Evolutionary conservation across 35 echinoderm and acorn worm genomes (phyloP).

Genomic region (Apostichopus californicus): DNA sequence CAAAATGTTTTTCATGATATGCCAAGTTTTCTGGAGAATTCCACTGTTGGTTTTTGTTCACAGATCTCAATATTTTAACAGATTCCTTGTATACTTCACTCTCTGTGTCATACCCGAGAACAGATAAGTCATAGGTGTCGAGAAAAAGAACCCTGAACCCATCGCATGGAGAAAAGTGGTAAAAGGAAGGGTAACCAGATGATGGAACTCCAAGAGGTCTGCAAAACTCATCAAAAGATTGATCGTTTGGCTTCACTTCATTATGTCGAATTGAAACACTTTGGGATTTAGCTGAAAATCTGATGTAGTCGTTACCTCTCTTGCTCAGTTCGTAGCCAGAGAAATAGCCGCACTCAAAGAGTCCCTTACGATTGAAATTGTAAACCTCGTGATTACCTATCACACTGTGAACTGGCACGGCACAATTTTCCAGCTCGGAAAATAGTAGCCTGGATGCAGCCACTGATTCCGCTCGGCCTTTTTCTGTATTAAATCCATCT

Average conservation of each 20-base stretch:
- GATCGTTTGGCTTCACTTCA: neutral
- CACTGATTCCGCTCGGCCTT: conserved; percentile 52
- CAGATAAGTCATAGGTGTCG: conserved; percentile 58
- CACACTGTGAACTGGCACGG: conserved; percentile 64
- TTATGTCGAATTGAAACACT: neutral
- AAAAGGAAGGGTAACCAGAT: conserved; percentile 53
- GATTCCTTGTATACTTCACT: conserved; percentile 29
- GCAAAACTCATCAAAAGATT: neutral
- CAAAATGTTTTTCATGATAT: conserved; percentile 26
- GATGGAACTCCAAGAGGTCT: neutral
- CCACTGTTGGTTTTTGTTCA: conserved; percentile 53
- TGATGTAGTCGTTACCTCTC: neutral
- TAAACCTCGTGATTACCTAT: conserved; percentile 94
- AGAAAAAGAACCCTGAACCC: conserved; percentile 67
- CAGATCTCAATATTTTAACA: conserved; percentile 22
- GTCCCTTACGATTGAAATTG: conserved; percentile 75
- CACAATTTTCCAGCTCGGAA: conserved; percentile 57
- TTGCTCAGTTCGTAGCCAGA: conserved; percentile 37
- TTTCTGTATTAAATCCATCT: conserved; percentile 73
- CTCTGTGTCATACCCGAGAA: conserved; percentile 55
- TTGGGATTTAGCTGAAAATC: neutral
- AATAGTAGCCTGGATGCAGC: conserved; percentile 35
- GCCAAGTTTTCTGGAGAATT: conserved; percentile 54
- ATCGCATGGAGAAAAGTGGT: conserved; percentile 72
- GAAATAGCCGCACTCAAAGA: conserved; percentile 50